These are phyloP conservation scores for Drosophila helvetica DNA, from an alignment of 2,888 invertebrate genomes.

Conservation along the genomic window DNA sequence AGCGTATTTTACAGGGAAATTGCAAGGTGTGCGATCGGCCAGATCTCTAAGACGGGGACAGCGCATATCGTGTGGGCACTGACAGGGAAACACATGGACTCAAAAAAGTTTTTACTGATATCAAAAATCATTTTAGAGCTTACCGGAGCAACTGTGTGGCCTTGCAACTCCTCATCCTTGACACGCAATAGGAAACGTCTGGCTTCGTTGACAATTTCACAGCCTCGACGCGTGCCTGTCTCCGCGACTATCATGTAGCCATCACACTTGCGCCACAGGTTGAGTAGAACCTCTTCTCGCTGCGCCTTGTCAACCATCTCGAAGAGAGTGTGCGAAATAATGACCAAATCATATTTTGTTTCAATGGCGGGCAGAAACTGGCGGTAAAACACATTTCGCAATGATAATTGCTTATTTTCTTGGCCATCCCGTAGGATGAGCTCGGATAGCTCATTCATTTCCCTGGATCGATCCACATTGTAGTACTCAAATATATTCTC, in stretches of 20 bases:
- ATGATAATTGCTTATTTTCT: constrained; percentile 86
- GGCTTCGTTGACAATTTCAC: constrained; percentile 92
- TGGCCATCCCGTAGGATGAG: constrained; percentile 88
- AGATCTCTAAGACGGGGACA: constrained; percentile 88
- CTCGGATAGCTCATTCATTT: constrained; percentile 93
- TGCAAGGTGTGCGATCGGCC: constrained; percentile 89
- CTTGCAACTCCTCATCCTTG: constrained; percentile 83
- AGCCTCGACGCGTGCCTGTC: constrained; percentile 92
- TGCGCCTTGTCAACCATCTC: constrained; percentile 89
- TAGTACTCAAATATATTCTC: constrained; percentile 91
- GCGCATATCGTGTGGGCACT: constrained; percentile 92
- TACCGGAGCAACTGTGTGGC: constrained; percentile 91
- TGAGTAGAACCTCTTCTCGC: constrained; percentile 89
- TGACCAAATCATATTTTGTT: constrained; percentile 91
- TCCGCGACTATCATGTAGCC: constrained; percentile 93
- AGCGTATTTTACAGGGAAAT: constrained; percentile 88
- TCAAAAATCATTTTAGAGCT: constrained; percentile 67
- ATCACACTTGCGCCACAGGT: constrained; percentile 94
- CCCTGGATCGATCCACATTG: constrained; percentile 91
- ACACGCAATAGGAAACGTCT: constrained; percentile 89
- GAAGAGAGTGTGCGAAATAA: constrained; percentile 91
- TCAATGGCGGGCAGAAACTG: constrained; percentile 90
- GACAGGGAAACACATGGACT: constrained; percentile 34
- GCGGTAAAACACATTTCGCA: constrained; percentile 89
- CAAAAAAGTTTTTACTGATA: too few species aligned